Percentiles rank a stretch among this genome's conserved stretches.
These are phyloP conservation scores for Neopelma chrysocephalum DNA, from an alignment of 2,797 vertebrate genomes.

Conservation along the genomic window DNA sequence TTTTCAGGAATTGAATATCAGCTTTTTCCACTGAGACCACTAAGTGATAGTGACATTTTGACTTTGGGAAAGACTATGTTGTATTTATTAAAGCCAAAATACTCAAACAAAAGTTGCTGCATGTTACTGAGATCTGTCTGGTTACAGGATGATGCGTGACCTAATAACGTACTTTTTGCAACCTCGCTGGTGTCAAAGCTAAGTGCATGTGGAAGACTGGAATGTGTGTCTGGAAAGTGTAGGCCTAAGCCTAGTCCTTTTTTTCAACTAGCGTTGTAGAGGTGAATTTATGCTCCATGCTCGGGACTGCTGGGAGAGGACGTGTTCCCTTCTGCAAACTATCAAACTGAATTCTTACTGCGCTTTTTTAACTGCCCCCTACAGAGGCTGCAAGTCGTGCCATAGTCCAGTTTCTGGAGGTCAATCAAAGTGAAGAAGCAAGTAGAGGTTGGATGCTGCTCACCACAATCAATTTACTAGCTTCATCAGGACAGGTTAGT, in stretches of 20 bases:
- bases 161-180: neutral
- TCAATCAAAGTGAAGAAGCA: conserved; percentile 98
- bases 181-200: neutral
- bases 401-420: conserved; percentile 97
- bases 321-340: neutral
- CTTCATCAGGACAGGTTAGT: conserved; percentile 96
- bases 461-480: conserved; percentile 96
- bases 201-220: neutral
- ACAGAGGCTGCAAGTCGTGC: conserved; percentile 97
- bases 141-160: neutral
- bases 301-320: neutral
- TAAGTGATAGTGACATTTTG: neutral
- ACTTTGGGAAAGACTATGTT: neutral
- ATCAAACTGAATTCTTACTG: neutral
- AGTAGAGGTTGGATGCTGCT: conserved; percentile 99
- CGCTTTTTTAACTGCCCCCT: neutral
- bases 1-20: neutral
- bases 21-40: neutral
- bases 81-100: neutral
- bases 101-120: neutral
- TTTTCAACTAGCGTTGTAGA: neutral
- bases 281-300: neutral
- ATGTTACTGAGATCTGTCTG: neutral
- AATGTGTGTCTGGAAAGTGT: neutral
- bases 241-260: neutral